Percentiles rank a stretch among this genome's conserved stretches.
These are phyloP conservation scores for Glomeris maerens DNA, from an alignment of 1,140 invertebrate species.

Conservation along the genomic window DNA sequence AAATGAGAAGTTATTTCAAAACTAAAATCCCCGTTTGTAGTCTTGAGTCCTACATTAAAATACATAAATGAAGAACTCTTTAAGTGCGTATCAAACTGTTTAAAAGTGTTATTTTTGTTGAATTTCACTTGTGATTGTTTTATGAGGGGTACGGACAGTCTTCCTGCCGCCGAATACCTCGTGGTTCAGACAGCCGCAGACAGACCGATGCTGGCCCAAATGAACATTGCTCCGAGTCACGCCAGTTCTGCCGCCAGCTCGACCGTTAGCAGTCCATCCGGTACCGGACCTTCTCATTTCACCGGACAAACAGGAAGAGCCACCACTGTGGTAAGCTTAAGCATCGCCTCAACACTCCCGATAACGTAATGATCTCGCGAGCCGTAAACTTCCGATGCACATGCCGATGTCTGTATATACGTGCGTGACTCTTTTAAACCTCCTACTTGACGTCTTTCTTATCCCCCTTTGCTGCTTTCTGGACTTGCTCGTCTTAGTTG, in stretches of 20 bases:
- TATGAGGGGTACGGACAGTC: conserved; percentile 44
- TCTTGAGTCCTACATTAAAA: no score
- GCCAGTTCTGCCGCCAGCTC: conserved; percentile 9
- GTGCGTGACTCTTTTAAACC: no score
- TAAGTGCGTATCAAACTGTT: no score
- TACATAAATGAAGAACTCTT: no score
- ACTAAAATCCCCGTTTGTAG: no score
- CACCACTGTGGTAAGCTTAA: conserved; percentile 73
- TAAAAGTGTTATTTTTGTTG: conserved; percentile 1
- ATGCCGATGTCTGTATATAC: no score
- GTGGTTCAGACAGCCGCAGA: conserved; percentile 78
- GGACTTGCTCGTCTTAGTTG: conserved; percentile 6
- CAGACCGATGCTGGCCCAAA: conserved; percentile 39
- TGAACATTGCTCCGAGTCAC: conserved; percentile 6
- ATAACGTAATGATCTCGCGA: no score
- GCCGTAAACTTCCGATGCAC: no score
- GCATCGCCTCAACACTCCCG: no score
- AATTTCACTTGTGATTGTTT: conserved; percentile 12
- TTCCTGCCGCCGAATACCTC: conserved; percentile 63
- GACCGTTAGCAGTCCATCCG: conserved; percentile 16
- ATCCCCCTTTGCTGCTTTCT: conserved; percentile 17
- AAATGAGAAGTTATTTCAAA: no score
- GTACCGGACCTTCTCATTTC: conserved; percentile 15
- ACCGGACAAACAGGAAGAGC: conserved; percentile 65
- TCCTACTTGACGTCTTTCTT: conserved; percentile 18